These are phyloP conservation scores for Calypte anna DNA, from an alignment of 2,113 vertebrate species.

Conservation along the genomic window DNA sequence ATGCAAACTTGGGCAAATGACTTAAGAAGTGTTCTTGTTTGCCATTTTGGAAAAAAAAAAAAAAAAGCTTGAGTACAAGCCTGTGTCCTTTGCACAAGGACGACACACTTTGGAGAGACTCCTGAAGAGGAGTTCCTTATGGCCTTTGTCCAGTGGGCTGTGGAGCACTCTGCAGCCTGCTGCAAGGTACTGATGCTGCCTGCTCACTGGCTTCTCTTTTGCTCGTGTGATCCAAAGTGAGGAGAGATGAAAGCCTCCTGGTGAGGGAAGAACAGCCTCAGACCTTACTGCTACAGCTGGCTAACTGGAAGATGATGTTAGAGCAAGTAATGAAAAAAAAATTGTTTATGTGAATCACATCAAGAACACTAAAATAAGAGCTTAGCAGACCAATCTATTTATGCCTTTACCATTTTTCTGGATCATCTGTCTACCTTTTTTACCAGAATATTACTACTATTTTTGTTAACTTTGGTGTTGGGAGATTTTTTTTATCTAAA, in stretches of 20 bases:
- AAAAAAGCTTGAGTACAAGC: not conserved
- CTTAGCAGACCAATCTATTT: not conserved
- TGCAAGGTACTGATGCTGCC: not conserved
- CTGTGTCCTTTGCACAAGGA: not conserved
- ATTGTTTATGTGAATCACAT: not conserved
- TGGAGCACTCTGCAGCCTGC: not conserved
- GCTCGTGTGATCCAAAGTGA: not conserved
- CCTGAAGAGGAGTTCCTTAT: slow-evolving; percentile 3
- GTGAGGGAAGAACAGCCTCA: not conserved
- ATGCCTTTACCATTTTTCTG: not conserved
- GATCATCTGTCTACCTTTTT: not conserved
- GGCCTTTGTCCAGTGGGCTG: slow-evolving; percentile 24
- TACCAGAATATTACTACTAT: not conserved
- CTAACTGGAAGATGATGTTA: not conserved
- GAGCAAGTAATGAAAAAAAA: not conserved
- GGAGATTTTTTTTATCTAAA: not conserved
- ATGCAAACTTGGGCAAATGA: not conserved
- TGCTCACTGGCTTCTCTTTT: not conserved
- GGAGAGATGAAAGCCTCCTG: not conserved
- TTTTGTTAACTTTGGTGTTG: not conserved
- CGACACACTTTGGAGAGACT: not conserved
- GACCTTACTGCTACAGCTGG: not conserved
- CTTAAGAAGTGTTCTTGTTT: not conserved
- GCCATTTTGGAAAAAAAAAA: not conserved
- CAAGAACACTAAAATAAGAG: not conserved